Conservation (phyloP, 2,888 invertebrate genomes). For the Melanchra persicariae region DNA sequence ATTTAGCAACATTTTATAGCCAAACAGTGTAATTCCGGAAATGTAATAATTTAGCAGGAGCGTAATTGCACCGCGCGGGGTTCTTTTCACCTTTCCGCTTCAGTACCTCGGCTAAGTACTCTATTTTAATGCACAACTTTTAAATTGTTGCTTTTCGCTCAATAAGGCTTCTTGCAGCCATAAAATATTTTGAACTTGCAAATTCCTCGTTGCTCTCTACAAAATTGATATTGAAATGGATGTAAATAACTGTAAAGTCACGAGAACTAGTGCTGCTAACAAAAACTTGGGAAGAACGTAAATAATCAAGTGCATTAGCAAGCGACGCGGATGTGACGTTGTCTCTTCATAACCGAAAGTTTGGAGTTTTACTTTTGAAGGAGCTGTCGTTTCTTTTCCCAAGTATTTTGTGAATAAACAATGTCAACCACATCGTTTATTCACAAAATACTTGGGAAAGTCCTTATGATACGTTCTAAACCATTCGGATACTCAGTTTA, state of each 20-base stretch:
- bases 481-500: too few relatives aligned
- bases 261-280: background rate
- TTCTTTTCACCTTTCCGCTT: constrained; percentile 58
- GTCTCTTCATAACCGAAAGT: background rate
- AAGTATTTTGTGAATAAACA: constrained; percentile 1
- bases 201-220: constrained; percentile 32
- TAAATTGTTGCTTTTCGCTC: constrained; percentile 54
- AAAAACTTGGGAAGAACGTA: constrained; percentile 30
- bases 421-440: background rate
- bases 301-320: constrained; percentile 38
- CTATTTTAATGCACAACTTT: constrained; percentile 53
- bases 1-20: constrained; percentile 16
- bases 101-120: constrained; percentile 42
- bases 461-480: background rate
- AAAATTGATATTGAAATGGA: constrained; percentile 39
- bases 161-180: constrained; percentile 42
- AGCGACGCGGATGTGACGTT: constrained; percentile 25
- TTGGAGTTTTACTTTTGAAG: background rate
- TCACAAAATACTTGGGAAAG: background rate
- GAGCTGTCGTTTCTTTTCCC: background rate
- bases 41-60: constrained; percentile 34
- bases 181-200: constrained; percentile 31
- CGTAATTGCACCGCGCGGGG: constrained; percentile 46
- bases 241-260: constrained; percentile 26
- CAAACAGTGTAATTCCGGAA: constrained; percentile 14